Base-by-base conservation (phyloP, 2,888 invertebrate species). In the Chrysina gloriosa region DNA sequence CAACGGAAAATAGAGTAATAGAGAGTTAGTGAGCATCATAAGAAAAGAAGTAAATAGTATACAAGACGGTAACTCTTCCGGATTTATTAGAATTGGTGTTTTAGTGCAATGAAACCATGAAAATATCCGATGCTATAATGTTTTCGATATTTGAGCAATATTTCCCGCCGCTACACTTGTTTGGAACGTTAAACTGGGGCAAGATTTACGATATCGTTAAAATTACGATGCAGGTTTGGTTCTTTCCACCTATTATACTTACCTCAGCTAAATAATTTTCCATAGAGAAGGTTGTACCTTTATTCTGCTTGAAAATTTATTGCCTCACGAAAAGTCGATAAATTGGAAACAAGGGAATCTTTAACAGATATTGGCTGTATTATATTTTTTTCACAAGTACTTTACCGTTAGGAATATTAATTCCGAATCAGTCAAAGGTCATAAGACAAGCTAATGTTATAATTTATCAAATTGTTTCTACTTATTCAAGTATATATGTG, bases 121-220 rank as follows among this genome's bases (percentile, higher is more conserved):
- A 61, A 39, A 11, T 39, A 9, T 61, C 45, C 14, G n/a, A 27
- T 9, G 16, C n/a, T 42, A 16, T 58, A 14, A 9, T 16, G 11
- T 42, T 45, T 27, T 42, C 16, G 39, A 61, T 61, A 61, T 42
- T 25, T 16, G n/a, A 9, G 42, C 42, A 11, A 61, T 42, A 61
- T 16, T 42, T 39, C 27, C 25, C 42, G 2, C 9, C 42, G 42
- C 27, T 61, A 42, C 42, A 16, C 42, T 42, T 16, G 58, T 27
- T 39, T 14, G 27, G 16, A 61, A 42, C 58, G 16, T 27, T 61
- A 61, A 42, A 42, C 25, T 39, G 58, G 27, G 27, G n/a, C 9
- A 25, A 42, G 58, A 42, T 61, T 61, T 61, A 61, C 42, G 58
- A 61, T 42, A 42, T 61, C 42, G 29, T 61, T 61, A 61, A 61